Evolutionary conservation across 2,888 invertebrate species (phyloP), one percentile per base, ranked within the genome.

Genomic region (Taenaris catops): DNA sequence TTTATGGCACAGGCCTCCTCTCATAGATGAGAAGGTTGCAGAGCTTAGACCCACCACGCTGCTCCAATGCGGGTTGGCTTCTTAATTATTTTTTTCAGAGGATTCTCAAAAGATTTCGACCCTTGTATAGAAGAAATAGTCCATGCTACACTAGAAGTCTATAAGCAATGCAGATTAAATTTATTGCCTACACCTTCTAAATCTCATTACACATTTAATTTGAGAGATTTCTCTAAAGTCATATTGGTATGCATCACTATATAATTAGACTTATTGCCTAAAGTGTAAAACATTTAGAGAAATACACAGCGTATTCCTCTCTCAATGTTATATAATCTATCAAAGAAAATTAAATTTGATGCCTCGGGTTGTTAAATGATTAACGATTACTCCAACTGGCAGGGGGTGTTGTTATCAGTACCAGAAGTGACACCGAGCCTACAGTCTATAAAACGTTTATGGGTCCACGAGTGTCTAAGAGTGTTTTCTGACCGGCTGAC

Each of bases 51-150:
- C n/a, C n/a, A n/a, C n/a, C n/a, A n/a, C n/a, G n/a, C 4, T 14
- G 14, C 4, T 3, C 4, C 2, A 14, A 3, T 14, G 14, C 2
- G 4, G 4, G 4, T 14, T 14, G 3, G 2, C 4, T 14, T 14
- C 14, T 14, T 14, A 2, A n/a, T 7, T 19, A 7, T 24, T 16
- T 42, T 44, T 76, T 80, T 35, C 73, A 95, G 96, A 65, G 97
- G 97, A 3, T 98, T 98, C 76, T 93, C 96, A 5, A 96, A 96
- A 71, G 97, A 97, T 39, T 98, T 98, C 68, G 96, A 97, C 80
- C 94, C 96, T 0, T 96, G 95, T 58, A 95, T 96, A 34, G 94
- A 95, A 33, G 93, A 97, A 75, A 89, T 98, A 33, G 96, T 98
- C 1, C 65, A 83, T 29, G 96, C 95, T 0, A 98, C 98, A 0